Base-by-base conservation (phyloP, 2,888 invertebrate species). In the Stramonita haemastoma region DNA sequence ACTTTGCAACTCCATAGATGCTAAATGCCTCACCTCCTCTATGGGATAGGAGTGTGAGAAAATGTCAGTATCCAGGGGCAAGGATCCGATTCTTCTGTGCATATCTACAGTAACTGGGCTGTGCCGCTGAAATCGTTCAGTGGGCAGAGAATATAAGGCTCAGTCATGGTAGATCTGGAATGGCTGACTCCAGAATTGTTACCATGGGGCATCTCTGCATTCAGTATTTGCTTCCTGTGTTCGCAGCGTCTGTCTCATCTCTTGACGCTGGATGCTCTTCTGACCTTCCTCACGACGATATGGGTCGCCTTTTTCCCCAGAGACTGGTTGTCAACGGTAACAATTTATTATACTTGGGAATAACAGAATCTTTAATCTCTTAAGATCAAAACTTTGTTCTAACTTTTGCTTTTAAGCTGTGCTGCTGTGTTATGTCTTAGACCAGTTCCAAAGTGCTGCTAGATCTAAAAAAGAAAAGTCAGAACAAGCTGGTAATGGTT, bases 211-310 rank as follows among this genome's bases (percentile, higher is more conserved):
- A 8, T 60, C 13, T n/a, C 66, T 0, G 19, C 34, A 22, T 86
- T 86, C n/a, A 11, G 8, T 22, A 66, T 15, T 15, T 29, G 56
- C 66, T 66, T 86, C 26, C n/a, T 86, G 60, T 86, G 32, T 34
- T 29, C 86, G 34, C 86, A 86, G 22, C 57, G 19, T 34, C 66
- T 86, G 5, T 29, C 57, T 66, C 60, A 86, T 34, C 66, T 86
- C 66, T 34, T 86, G 86, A 86, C 86, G 6, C 22, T 86, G 22
- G 86, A 86, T 22, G 57, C 86, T 34, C 34, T 86, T 19, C 2
- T 86, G 34, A 66, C 66, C 86, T 86, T 86, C 66, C 0, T 86
- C 13, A 57, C 32, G 22, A 34, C 66, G 0, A 13, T 17, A 56
- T 86, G 86, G 86, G 32, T 86, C 22, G 32, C 66, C 22, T 32